Evolutionary conservation across 1,140 invertebrate species (phyloP), one percentile per base, ranked within the genome.

Genomic region (Drosophila ironensis): DNA sequence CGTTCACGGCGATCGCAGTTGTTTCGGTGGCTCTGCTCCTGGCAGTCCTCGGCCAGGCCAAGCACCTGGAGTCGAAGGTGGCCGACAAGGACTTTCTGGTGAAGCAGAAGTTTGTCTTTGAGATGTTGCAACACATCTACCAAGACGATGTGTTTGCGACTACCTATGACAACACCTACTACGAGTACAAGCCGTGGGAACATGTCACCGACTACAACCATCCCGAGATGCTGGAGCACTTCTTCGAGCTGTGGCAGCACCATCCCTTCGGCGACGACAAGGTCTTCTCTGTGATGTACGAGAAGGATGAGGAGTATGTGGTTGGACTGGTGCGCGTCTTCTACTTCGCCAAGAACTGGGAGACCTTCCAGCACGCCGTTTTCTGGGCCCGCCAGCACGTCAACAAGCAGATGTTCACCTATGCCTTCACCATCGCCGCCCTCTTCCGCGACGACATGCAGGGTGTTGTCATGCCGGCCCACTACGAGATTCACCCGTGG

Each of bases 401-500:
- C 2, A 94, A 94, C 88, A 91, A 93, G 70, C 92, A 91, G 11
- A 81, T 93, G 22, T 95, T 93, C 73, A 53, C 91, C 1, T 92
- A 92, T 40, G 91, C 93, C 7, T 90, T 93, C 68, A 92, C 91
- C 53, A 90, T 92, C 24, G 93, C 93, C 16, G 78, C 93, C 3
- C 48, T 92, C 7, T 91, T 91, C 47, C 92, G 93, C 30, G 68
- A 89, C 1, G 93, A 94, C 48, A 92, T 92, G 16, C 78, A 90
- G 14, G 93, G 91, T 35, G 81, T 94, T 11, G 90, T 92, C 19
- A 70, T 94, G 3, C 94, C 94, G 3, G 91, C 92, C 0, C 91
- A 91, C 4, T 94, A 94, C 57, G 94, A 94, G 90, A 88, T 94
- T 24, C 92, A 92, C 48, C 94, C 94, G 0, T 91, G 93, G 82